A percentile compares a stretch with the other conserved stretches of the same genome.
These are phyloP conservation scores for Jaculus jaculus DNA, from an alignment of 2,113 vertebrate genomes.

Conservation along the genomic window DNA sequence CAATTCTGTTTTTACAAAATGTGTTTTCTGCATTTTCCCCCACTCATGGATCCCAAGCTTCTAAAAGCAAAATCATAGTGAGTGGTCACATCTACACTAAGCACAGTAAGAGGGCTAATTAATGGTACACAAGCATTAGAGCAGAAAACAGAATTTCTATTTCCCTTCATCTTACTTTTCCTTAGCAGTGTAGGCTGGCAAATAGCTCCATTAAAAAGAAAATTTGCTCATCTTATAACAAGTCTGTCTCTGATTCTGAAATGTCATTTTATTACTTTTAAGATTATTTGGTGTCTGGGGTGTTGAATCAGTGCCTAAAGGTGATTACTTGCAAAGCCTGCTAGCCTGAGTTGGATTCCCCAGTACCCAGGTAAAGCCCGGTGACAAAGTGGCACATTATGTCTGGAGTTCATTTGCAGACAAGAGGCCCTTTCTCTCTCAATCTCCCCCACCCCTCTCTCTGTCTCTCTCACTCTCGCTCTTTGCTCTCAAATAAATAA, in stretches of 20 bases:
- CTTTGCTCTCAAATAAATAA: no score
- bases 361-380: no score
- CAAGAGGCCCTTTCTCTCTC: no score
- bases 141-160: not conserved
- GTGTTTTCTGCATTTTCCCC: constrained; percentile 18
- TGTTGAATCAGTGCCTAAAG: no score
- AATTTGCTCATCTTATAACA: not conserved
- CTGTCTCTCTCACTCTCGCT: no score
- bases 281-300: not conserved
- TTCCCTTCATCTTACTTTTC: constrained; percentile 33
- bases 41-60: not conserved
- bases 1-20: constrained; percentile 54
- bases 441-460: no score
- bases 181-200: not conserved
- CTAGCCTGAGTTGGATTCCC: no score
- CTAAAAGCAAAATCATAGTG: constrained; percentile 29
- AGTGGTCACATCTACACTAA: not conserved
- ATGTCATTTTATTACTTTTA: not conserved
- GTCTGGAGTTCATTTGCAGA: no score
- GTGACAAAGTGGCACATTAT: no score
- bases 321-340: no score
- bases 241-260: constrained; percentile 12
- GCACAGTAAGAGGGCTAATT: not conserved
- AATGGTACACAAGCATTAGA: not conserved
- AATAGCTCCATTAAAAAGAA: not conserved